phyloP scores from a whole-genome alignment of 1,140 invertebrate species.

The Pseudomyrmex gracilis region DNA sequence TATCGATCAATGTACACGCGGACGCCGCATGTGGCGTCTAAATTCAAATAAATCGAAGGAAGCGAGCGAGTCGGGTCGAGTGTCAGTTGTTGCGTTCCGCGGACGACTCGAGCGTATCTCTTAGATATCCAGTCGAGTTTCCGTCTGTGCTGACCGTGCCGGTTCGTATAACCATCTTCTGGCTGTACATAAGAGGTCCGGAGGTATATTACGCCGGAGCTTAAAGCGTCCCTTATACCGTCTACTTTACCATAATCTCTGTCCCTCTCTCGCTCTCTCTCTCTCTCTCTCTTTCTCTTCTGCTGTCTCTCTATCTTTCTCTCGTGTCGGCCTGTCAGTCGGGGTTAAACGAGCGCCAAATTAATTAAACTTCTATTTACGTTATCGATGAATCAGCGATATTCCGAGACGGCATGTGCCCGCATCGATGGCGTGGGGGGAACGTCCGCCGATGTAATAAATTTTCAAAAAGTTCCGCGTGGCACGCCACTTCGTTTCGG shows the following conservation, averaged over 20 bases:
- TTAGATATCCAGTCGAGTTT: slow-evolving; percentile 32
- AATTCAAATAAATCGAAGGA: slow-evolving; percentile 12
- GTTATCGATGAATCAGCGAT: slow-evolving; percentile 85
- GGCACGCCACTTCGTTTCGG: slow-evolving; percentile 18
- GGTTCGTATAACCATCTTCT: slow-evolving; percentile 59
- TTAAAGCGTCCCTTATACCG: slow-evolving; percentile 78
- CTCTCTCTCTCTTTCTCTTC: neutral
- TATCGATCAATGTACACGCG: neutral
- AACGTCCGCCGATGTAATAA: slow-evolving; percentile 73
- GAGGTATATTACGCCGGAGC: slow-evolving; percentile 75
- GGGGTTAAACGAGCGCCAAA: slow-evolving; percentile 83
- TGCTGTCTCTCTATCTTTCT: slow-evolving; percentile 50
- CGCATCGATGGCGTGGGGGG: slow-evolving; percentile 58
- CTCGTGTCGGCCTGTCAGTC: slow-evolving; percentile 80
- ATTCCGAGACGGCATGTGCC: slow-evolving; percentile 65
- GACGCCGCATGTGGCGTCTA: neutral
- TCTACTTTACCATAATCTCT: slow-evolving; percentile 74
- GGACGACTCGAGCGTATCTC: slow-evolving; percentile 23
- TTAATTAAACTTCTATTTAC: slow-evolving; percentile 85
- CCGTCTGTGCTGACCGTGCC: slow-evolving; percentile 72
- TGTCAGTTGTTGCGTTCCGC: slow-evolving; percentile 26
- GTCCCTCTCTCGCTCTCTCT: slow-evolving; percentile 41
- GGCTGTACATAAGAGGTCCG: slow-evolving; percentile 51
- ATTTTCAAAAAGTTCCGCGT: slow-evolving; percentile 77
- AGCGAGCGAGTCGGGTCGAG: neutral